phyloP scores from a whole-genome alignment of 1,140 invertebrate species.

The Proales similis region DNA sequence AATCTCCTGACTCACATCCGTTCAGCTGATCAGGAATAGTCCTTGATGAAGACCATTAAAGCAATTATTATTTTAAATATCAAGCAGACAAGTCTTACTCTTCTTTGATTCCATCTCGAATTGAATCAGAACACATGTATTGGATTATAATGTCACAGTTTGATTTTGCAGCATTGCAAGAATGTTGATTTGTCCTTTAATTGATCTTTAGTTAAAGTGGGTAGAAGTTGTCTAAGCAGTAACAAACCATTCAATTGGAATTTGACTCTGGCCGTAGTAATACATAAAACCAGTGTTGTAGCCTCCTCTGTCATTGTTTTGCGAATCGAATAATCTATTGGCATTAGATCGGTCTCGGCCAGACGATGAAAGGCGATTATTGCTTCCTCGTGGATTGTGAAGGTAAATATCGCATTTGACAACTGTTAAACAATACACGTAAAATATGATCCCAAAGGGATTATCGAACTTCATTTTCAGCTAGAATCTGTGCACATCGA shows the following conservation, averaged over 20 bases:
- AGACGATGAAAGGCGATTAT: constrained; percentile 30
- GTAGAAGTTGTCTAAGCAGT: background rate
- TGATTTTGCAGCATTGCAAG: constrained; percentile 45
- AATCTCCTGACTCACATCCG: constrained; percentile 41
- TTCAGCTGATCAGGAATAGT: background rate
- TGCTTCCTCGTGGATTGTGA: constrained; percentile 29
- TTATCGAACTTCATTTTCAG: too few species aligned
- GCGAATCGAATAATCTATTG: constrained; percentile 34
- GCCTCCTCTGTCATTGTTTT: constrained; percentile 51
- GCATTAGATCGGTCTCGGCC: constrained; percentile 8
- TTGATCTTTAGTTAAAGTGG: background rate
- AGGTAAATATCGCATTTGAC: constrained; percentile 36
- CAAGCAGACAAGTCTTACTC: background rate
- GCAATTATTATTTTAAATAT: background rate
- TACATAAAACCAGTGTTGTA: constrained; percentile 49
- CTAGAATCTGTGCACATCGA: too few species aligned
- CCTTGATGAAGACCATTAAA: background rate
- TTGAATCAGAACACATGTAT: constrained; percentile 45
- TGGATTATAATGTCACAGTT: constrained; percentile 50
- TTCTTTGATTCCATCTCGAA: constrained; percentile 16
- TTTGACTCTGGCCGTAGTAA: constrained; percentile 47
- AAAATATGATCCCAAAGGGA: too few species aligned
- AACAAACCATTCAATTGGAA: constrained; percentile 29
- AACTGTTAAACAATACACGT: too few species aligned
- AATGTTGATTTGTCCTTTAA: constrained; percentile 51